A percentile compares a stretch with the other conserved stretches of the same genome.
phyloP scores from a whole-genome alignment of 2,113 vertebrate genomes.

The Plestiodon gilberti region DNA sequence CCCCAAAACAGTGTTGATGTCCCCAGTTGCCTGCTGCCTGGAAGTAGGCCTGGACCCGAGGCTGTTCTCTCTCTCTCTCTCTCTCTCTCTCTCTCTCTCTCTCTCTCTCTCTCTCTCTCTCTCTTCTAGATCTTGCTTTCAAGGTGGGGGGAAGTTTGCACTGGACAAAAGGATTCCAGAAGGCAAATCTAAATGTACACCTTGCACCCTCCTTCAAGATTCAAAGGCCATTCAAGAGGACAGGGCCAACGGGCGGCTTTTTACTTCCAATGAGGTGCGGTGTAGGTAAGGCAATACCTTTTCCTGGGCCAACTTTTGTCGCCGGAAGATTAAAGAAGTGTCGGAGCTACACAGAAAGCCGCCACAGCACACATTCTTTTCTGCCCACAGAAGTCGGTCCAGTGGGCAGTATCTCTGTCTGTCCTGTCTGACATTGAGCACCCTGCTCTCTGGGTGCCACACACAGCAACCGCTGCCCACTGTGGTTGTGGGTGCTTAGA shows the following conservation, averaged over 20 bases:
- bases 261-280: background rate
- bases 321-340: background rate
- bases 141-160: background rate
- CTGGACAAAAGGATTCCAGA: background rate
- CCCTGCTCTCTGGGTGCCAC: background rate
- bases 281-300: background rate
- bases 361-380: background rate
- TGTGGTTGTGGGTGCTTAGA: background rate
- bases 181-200: background rate
- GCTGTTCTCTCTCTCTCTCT: background rate
- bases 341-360: background rate
- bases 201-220: background rate
- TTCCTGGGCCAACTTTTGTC: background rate
- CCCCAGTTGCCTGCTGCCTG: too few relatives aligned
- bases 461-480: background rate
- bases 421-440: too few relatives aligned
- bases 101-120: background rate
- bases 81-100: background rate
- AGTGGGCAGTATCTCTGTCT: background rate
- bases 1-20: too few relatives aligned
- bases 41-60: too few relatives aligned
- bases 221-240: background rate
- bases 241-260: background rate
- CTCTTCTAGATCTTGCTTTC: too few relatives aligned
- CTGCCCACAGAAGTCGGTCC: background rate